phyloP scores from a whole-genome alignment of 1,140 invertebrate species.

The Bombus difficillimus region DNA sequence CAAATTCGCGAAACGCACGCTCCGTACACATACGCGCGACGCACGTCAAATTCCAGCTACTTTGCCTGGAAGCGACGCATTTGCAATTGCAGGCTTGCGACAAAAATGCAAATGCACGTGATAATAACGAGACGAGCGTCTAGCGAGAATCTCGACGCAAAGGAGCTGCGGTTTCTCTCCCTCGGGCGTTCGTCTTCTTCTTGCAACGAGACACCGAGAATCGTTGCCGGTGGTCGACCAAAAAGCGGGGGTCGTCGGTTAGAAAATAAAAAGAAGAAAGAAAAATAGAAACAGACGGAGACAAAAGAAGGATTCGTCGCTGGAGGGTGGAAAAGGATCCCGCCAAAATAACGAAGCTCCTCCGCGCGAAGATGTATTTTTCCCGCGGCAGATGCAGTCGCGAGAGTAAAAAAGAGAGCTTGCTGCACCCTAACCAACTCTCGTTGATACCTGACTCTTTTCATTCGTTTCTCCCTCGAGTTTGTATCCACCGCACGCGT shows the following conservation, averaged over 20 bases:
- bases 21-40: neutral
- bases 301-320: constrained; percentile 29
- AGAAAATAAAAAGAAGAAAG: neutral
- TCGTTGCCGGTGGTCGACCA: neutral
- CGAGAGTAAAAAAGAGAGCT: neutral
- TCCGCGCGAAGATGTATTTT: constrained; percentile 52
- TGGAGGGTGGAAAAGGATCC: constrained; percentile 30
- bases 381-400: neutral
- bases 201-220: neutral
- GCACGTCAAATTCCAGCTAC: neutral
- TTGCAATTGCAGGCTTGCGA: constrained; percentile 10
- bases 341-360: constrained; percentile 50
- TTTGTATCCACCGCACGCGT: neutral
- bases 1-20: neutral
- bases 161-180: constrained; percentile 5
- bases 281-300: neutral
- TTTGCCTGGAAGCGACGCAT: neutral
- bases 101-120: constrained; percentile 58
- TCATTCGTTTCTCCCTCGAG: neutral
- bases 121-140: constrained; percentile 44
- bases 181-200: neutral
- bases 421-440: neutral
- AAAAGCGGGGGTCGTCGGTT: constrained; percentile 7
- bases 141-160: constrained; percentile 10
- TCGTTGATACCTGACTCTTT: neutral